Conservation (phyloP, 1,140 invertebrate species). For the Andricus grossulariae region DNA sequence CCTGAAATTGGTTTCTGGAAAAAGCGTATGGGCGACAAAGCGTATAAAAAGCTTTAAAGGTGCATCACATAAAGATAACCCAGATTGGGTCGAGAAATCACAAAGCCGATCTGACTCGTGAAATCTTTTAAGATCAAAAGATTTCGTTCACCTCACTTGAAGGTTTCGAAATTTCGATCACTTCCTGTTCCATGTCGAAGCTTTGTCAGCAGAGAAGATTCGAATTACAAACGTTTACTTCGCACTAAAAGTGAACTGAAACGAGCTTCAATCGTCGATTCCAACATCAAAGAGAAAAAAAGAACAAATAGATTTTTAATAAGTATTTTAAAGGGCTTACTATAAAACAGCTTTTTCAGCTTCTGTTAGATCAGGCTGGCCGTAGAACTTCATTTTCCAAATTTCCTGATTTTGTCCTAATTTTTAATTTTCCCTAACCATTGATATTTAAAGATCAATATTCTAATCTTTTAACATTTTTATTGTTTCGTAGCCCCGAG, state of each 20-base stretch:
- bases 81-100: neutral
- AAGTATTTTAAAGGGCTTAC: too few species aligned
- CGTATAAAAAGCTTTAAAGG: neutral
- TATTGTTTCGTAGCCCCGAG: too few species aligned
- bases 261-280: conserved; percentile 18
- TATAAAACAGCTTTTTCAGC: too few species aligned
- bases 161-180: neutral
- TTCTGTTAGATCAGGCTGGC: too few species aligned
- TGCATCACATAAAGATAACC: neutral
- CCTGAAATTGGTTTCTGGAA: too few species aligned
- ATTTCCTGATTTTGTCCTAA: too few species aligned
- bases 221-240: conserved; percentile 29
- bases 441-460: too few species aligned
- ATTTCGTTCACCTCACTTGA: neutral
- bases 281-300: neutral
- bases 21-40: neutral
- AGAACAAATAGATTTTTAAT: neutral
- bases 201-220: neutral
- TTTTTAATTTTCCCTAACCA: too few species aligned
- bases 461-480: too few species aligned
- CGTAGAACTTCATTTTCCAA: too few species aligned
- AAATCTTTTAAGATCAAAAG: conserved; percentile 1
- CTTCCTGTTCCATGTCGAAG: neutral
- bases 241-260: neutral
- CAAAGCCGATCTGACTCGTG: neutral